Evolutionary conservation across 2,797 vertebrate species (phyloP), one percentile per base, ranked within the genome.

Genomic region (Merluccius polli): DNA sequence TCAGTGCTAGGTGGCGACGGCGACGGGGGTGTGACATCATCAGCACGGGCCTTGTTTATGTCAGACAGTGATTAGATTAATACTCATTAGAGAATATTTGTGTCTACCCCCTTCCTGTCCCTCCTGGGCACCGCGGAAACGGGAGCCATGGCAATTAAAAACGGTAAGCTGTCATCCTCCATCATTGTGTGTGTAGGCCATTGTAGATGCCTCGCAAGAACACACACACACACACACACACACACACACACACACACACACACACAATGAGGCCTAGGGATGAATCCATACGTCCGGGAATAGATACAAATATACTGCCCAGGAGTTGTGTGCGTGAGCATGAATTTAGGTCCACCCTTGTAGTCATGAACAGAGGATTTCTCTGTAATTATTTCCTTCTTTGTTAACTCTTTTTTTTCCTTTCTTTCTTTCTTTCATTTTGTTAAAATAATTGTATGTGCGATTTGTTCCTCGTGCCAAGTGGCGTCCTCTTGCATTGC

Each of bases 51-150:
- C 85, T 87, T 92, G 90, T 93, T 89, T 92, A 88, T 93, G 93
- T 95, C 93, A 94, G 90, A 83, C 91, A 91, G 90, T 93, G 92
- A 96, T 95, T 95, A 95, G 94, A 94, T 94, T 94, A 96, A 95
- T 94, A 95, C 93, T 95, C 93, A 92, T 95, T 96, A 95, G 94
- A 94, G 93, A 91, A 93, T 95, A 92, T 95, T 93, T 89, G 82
- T 94, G 93, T 93, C 91, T 92, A 92, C 89, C 91, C 89, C 91
- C 90, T 90, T 92, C 82, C 93, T 93, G 90, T 92, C 83, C 88
- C 91, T 87, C 86, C 77, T 73, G 81, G 90, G 91, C 90, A 84
- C 82, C 87, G 83, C 72, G 88, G 89, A 90, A 91, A 92, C 90
- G 85, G 89, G 84, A 91, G 86, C 89, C 86, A 88, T 89, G 87